These are phyloP conservation scores for Machimus atricapillus DNA, from an alignment of 2,888 invertebrate genomes.

Conservation along the genomic window DNA sequence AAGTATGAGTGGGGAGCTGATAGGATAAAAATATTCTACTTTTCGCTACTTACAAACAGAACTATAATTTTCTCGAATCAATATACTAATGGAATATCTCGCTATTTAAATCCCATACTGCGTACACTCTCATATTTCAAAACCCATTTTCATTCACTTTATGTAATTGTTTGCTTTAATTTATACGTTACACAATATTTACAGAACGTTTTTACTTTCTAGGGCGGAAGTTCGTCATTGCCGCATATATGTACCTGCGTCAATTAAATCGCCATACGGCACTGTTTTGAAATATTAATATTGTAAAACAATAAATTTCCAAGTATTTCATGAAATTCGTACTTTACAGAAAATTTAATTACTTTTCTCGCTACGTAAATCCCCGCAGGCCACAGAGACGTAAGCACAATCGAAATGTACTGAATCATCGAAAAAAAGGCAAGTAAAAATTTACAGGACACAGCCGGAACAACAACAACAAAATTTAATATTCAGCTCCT, in stretches of 20 bases:
- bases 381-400: background rate
- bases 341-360: background rate
- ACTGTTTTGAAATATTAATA: background rate
- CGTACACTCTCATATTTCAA: background rate
- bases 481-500: background rate
- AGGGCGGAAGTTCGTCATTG: background rate
- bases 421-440: background rate
- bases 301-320: background rate
- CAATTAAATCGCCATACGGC: background rate
- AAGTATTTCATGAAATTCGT: background rate
- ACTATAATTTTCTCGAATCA: background rate
- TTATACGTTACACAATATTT: background rate
- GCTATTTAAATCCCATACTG: background rate
- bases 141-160: background rate
- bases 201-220: background rate
- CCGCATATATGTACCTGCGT: background rate
- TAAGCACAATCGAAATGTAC: background rate
- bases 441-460: background rate
- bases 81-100: background rate
- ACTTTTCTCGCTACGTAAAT: background rate
- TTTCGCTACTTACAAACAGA: background rate
- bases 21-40: background rate
- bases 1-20: no score
- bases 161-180: background rate
- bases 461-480: background rate